Conservation (phyloP, 2,797 vertebrate species). For the Coilia nasus region DNA sequence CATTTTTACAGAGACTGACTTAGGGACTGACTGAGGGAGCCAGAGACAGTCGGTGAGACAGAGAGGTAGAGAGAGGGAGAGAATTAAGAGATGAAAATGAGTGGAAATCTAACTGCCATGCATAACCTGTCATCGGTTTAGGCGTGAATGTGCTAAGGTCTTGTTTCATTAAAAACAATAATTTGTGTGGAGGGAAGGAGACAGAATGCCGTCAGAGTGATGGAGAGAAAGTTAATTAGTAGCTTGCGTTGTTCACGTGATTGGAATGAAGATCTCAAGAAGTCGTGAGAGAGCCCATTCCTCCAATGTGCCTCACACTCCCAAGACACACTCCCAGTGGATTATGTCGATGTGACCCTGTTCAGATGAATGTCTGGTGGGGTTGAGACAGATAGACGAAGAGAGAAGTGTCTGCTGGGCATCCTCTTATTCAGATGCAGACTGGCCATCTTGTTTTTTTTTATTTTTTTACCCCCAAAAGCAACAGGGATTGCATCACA, state of each 20-base stretch:
- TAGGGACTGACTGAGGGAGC: no score
- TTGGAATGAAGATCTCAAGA: neutral
- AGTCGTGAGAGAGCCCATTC: neutral
- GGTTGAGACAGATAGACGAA: neutral
- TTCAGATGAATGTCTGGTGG: neutral
- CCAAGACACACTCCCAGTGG: neutral
- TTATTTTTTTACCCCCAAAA: no score
- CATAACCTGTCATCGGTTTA: neutral
- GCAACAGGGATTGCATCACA: conserved; percentile 3
- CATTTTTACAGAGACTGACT: neutral
- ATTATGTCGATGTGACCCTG: neutral
- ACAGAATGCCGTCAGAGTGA: neutral
- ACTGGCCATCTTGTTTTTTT: neutral
- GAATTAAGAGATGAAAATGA: neutral
- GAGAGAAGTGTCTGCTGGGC: neutral
- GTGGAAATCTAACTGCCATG: neutral
- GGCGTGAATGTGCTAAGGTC: neutral
- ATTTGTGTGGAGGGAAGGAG: neutral
- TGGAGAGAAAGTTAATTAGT: neutral
- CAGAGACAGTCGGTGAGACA: no score
- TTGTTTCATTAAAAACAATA: neutral
- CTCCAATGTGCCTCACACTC: neutral
- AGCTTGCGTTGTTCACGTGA: neutral
- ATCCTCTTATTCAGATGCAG: neutral
- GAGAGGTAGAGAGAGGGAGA: neutral